Evolutionary conservation across 2,797 vertebrate species (phyloP).

Genomic region (Enteromius mattozi): DNA sequence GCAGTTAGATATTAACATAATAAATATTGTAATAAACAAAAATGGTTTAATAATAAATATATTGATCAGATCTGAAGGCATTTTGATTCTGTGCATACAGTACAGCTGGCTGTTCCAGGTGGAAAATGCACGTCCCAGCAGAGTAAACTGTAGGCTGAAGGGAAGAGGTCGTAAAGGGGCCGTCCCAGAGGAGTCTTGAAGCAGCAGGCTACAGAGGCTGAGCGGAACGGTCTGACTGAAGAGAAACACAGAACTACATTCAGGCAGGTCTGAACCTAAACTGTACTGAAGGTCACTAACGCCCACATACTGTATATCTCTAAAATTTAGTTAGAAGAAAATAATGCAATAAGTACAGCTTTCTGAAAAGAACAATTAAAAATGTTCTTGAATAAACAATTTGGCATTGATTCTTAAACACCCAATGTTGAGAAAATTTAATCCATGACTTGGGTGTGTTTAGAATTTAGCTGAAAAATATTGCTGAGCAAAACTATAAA

Average conservation of each 20-base stretch:
- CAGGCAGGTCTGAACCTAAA: background rate
- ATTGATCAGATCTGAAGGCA: background rate
- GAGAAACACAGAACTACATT: slow-evolving; percentile 56
- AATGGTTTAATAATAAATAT: background rate
- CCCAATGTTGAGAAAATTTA: background rate
- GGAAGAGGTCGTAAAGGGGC: slow-evolving; percentile 52
- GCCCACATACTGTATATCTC: background rate
- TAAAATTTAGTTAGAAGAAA: background rate
- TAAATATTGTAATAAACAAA: background rate
- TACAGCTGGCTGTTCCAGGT: slow-evolving; percentile 24
- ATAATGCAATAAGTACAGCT: slow-evolving; percentile 42
- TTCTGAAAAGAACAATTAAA: slow-evolving; percentile 30
- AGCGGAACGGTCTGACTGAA: slow-evolving; percentile 51
- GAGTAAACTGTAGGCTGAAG: slow-evolving; percentile 44
- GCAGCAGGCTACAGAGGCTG: slow-evolving; percentile 49
- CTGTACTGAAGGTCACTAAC: background rate
- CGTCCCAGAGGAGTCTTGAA: slow-evolving; percentile 57
- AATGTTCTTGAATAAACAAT: background rate
- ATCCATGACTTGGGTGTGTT: background rate
- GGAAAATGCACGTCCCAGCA: slow-evolving; percentile 17
- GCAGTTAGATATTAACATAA: background rate
- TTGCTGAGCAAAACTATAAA: background rate
- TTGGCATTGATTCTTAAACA: background rate
- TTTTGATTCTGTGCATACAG: slow-evolving; percentile 23
- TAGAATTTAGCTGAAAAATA: background rate